A percentile compares a stretch with the other conserved stretches of the same genome.
phyloP scores from a whole-genome alignment of 2,888 invertebrate species.

The Yponomeuta malinellus region DNA sequence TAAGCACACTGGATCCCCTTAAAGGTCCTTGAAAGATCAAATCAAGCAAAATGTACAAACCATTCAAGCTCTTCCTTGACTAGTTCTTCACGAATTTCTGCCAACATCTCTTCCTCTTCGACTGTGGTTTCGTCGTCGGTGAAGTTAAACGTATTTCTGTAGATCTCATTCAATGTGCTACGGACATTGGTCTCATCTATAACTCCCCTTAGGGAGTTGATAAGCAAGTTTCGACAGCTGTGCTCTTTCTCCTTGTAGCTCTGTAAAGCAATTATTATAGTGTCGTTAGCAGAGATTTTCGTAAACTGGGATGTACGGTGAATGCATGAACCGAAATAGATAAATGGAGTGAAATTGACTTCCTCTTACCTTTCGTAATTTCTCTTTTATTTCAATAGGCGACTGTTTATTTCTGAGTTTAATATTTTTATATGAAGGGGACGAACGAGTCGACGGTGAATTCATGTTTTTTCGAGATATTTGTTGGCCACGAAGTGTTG shows the following conservation, averaged over 20 bases:
- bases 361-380: conserved; percentile 54
- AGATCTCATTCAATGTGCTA: conserved; percentile 48
- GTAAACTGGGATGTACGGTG: no score
- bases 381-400: conserved; percentile 60
- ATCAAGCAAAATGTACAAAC: conserved; percentile 29
- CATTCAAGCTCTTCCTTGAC: conserved; percentile 63
- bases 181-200: conserved; percentile 40
- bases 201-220: conserved; percentile 51
- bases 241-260: conserved; percentile 58
- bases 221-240: conserved; percentile 50
- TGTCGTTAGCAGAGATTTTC: no score
- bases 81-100: conserved; percentile 56
- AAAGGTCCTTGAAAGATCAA: no score
- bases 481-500: not conserved
- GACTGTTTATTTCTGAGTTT: conserved; percentile 45
- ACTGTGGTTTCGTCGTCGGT: conserved; percentile 30
- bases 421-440: conserved; percentile 54
- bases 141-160: conserved; percentile 49
- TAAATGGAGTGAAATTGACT: no score
- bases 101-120: conserved; percentile 51
- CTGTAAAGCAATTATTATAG: conserved; percentile 34
- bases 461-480: conserved; percentile 33
- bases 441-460: conserved; percentile 35
- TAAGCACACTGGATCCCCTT: no score
- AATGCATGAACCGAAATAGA: not conserved